Base-by-base conservation (phyloP, 2,888 invertebrate genomes). In the Lycocerus yunnanus region DNA sequence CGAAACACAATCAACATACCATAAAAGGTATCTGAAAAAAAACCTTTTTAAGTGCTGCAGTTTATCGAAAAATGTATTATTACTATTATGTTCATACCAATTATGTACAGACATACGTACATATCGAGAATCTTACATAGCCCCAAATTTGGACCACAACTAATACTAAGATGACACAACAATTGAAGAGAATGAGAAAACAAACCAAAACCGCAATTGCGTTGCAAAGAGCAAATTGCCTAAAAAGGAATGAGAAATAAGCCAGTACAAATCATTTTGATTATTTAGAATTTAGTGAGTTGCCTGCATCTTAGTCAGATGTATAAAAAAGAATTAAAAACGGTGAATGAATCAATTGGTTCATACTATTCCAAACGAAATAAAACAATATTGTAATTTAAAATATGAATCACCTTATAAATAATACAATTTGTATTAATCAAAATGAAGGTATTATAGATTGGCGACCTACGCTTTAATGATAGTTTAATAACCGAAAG, bases 371-470 rank as follows among this genome's bases (percentile, higher is more conserved):
- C 43, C 6, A n/a, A 43, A n/a, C 8, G 13, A 43, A 43, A 43
- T 13, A 43, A 43, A 43, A 43, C 43, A 43, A 43, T 24, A 24
- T 43, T 43, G 43, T 43, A 43, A 43, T 43, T 43, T 43, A 43
- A 43, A 43, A 43, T 43, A 43, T 43, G 43, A 43, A 43, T 43
- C 21, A 66, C 43, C 69, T 43, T 63, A 16, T 63, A 69, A 24
- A n/a, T 43, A 16, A 43, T 43, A 69, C n/a, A 15, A 43, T 59
- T 21, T 61, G 16, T 69, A 63, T 69, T 63, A 69, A 69, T 69
- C 27, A 63, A 24, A 15, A 27, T 14, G 43, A 43, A 43, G 43
- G 61, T 20, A 16, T 16, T 63, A 63, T 63, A 63, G n/a, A 63
- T 63, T 63, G 16, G 16, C 18, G 61, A 18, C 61, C 61, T 63